phyloP scores from a whole-genome alignment of 2,888 invertebrate species.

The Conchocele bisecta region DNA sequence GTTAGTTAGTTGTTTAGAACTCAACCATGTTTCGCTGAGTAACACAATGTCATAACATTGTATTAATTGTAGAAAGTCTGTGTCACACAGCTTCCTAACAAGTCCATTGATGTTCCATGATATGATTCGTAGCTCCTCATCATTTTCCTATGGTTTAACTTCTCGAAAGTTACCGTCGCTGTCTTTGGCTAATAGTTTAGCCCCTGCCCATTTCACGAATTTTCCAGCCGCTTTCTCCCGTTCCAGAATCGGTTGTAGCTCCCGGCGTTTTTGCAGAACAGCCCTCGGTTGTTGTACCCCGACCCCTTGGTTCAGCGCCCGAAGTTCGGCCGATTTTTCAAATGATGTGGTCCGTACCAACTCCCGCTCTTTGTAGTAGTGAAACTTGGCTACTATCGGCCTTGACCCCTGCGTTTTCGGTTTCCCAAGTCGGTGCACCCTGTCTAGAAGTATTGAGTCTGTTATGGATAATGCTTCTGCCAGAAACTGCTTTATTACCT shows the following conservation, averaged over 20 bases:
- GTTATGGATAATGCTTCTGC: neutral
- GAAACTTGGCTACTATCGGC: neutral
- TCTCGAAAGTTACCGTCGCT: neutral
- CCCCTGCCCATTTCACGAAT: constrained; percentile 3
- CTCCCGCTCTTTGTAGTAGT: neutral
- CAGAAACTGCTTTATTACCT: neutral
- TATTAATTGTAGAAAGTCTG: neutral
- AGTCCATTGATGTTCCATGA: constrained; percentile 12
- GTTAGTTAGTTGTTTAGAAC: neutral
- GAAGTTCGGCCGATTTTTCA: neutral
- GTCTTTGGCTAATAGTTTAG: neutral
- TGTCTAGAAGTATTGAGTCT: neutral
- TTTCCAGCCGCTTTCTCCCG: neutral
- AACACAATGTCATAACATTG: constrained; percentile 3
- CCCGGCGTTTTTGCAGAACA: neutral
- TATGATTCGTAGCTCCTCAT: neutral
- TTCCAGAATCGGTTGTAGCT: neutral
- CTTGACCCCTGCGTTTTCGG: neutral
- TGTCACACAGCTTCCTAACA: neutral
- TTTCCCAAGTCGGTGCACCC: neutral
- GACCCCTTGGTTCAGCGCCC: neutral
- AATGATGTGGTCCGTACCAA: neutral
- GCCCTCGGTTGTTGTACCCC: constrained; percentile 9
- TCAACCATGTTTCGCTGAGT: constrained; percentile 1
- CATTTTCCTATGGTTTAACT: constrained; percentile 4